Base-by-base conservation (phyloP, 2,113 vertebrate genomes). In the Poecilia latipinna region DNA sequence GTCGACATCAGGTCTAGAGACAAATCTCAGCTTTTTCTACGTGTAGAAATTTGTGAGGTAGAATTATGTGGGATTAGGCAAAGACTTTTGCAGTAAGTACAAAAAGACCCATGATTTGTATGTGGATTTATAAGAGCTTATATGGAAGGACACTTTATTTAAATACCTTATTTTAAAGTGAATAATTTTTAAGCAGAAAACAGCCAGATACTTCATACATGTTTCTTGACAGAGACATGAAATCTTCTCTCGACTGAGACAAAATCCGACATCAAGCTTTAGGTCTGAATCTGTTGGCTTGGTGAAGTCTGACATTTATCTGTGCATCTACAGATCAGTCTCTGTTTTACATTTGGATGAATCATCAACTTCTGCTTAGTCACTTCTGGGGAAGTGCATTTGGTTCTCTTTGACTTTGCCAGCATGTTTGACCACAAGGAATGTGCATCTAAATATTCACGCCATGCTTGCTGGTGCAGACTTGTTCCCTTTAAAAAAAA, bases 351-450 rank as follows among this genome's bases (percentile, higher is more conserved):
- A 32, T 65, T 24, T 19, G 22, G 60, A 35, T 86, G 78, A 83
- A 68, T 86, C 82, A 81, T 82, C 29, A 42, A 26, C 4, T 67
- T 33, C 57, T 65, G 12, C 57, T 62, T 19, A 77, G 13, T 61
- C 2, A 78, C 72, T 79, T 63, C 33, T 28, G 4, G 67, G 33
- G 48, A 78, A 65, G 12, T 72, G 22, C 32, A 68, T 1, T 28
- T 61, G 2, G 6, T 51, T 1, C 6, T 66, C 28, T 67, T 65
- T 65, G 32, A 35, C 13, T 48, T 29, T 4, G 0, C 29, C 54
- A 67, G 33, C 37, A 48, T 65, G 44, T 74, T 74, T 70, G 31
- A 48, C 44, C 24, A 63, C 22, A 15, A 33, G 8, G 48, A 22
- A n/a, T 57, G 44, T 22, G 6, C 3, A 11, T 71, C 22, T 57